Percentiles rank a stretch among this genome's conserved stretches.
Evolutionary conservation across 2,797 vertebrate genomes (phyloP).

Genomic region (Vipera latastei): DNA sequence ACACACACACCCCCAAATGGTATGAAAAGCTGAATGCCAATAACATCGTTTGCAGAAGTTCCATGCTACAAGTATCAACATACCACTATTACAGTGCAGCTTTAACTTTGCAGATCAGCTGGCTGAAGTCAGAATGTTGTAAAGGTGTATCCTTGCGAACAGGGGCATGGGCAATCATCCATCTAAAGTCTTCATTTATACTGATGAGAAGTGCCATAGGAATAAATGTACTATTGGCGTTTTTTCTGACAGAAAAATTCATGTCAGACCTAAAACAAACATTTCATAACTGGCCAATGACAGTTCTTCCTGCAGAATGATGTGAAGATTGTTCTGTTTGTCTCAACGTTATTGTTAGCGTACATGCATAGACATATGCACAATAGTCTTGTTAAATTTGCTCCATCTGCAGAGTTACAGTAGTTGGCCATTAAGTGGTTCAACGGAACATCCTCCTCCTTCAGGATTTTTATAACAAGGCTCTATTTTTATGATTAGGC

Average conservation of each 20-base stretch:
- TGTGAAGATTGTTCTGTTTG: background rate
- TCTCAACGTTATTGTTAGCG: background rate
- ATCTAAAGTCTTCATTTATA: background rate
- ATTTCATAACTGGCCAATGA: background rate
- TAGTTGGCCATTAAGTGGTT: background rate
- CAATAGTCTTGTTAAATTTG: background rate
- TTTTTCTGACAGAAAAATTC: background rate
- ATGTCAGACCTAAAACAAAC: background rate
- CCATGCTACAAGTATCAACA: background rate
- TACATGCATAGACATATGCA: background rate
- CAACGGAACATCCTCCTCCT: background rate
- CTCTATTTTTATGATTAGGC: background rate
- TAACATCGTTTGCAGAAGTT: background rate
- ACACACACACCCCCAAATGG: background rate
- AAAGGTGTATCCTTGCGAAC: background rate
- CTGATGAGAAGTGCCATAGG: background rate
- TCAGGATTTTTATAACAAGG: background rate
- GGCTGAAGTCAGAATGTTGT: background rate
- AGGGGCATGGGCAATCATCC: background rate
- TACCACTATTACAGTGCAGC: background rate
- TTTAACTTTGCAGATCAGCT: background rate
- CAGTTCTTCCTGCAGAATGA: background rate
- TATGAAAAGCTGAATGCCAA: constrained; percentile 12
- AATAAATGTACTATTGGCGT: background rate
- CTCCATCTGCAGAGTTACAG: background rate